Base-by-base conservation (phyloP, 2,113 vertebrate genomes). In the Isurus oxyrinchus region DNA sequence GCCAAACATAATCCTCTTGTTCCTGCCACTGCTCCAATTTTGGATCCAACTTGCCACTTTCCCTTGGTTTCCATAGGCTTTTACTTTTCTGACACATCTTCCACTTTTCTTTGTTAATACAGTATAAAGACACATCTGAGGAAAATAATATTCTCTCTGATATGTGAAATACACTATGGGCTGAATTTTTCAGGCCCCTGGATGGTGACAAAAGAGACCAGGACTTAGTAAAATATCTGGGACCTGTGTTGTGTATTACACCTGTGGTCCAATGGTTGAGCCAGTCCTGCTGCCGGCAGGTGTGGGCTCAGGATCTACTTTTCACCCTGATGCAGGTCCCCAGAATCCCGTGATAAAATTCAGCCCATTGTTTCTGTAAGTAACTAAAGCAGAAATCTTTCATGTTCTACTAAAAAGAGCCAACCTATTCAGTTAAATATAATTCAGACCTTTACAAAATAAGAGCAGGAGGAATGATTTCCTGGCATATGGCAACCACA, bases 401-500 rank as follows among this genome's bases (percentile, higher is more conserved):
- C 94, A 76, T 5, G 25, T 67, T 27, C 94, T 95, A 31, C 69
- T 35, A 95, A 53, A 55, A 95, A 67, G 35, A 95, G 55, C 94
- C 67, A 55, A 72, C 25, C 25, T 72, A 72, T 10, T 31, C 67
- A 27, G 44, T 95, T 95, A 31, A 95, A 55, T 95, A 49, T 69
- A 53, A 19, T 76, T 69, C 49, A 35, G 11, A 76, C 49, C 13
- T 55, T 76, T 72, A 1, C 44, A 72, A 95, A 76, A 19, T 55
- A 72, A 69, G 31, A 95, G 53, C 25, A 72, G 27, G 76, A 53
- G 44, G 66, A 95, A 76, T 95, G 25, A 72, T 95, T 95, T 76
- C 66, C 94, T 95, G 94, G 44, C 94, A 95, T 95, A 95, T 95
- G 66, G 94, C 31, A 31, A 44, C 23, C 94, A 95, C 44, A 95